Conservation (phyloP, 2,113 vertebrate genomes). For the Apteryx mantelli region DNA sequence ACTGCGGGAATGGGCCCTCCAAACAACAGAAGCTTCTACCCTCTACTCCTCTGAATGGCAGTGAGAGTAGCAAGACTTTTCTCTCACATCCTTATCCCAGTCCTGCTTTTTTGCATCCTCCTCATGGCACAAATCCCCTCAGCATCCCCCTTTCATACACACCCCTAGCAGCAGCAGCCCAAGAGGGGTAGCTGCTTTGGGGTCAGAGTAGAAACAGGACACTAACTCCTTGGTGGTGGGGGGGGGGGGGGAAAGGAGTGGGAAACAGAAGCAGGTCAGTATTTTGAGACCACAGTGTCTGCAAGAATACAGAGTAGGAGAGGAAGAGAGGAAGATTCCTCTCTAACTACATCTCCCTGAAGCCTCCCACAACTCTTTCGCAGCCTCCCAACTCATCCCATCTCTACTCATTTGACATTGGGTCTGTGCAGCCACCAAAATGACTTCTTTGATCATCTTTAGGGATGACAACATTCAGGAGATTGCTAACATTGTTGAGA, state of each 20-base stretch:
- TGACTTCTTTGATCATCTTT: neutral
- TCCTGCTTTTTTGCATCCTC: neutral
- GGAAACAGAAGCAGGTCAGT: neutral
- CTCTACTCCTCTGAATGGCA: neutral
- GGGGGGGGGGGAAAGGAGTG: neutral
- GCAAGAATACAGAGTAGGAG: neutral
- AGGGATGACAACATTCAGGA: constrained; percentile 6
- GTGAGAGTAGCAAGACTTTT: neutral
- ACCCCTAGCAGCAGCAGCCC: neutral
- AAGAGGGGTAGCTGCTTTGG: neutral
- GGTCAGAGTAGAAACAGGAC: neutral
- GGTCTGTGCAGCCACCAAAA: constrained; percentile 18
- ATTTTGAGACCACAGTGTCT: neutral
- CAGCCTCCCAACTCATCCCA: neutral
- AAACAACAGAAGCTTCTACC: neutral
- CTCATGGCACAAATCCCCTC: neutral
- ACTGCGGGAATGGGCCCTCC: neutral
- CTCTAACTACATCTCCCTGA: neutral
- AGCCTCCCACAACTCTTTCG: neutral
- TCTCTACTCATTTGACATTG: neutral
- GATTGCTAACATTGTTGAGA: constrained; percentile 2
- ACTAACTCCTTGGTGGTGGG: neutral
- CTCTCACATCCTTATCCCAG: neutral
- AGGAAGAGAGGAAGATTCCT: neutral
- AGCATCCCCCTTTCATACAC: neutral